Base-by-base conservation (phyloP, 2,113 vertebrate species). In the Patagioenas fasciata region DNA sequence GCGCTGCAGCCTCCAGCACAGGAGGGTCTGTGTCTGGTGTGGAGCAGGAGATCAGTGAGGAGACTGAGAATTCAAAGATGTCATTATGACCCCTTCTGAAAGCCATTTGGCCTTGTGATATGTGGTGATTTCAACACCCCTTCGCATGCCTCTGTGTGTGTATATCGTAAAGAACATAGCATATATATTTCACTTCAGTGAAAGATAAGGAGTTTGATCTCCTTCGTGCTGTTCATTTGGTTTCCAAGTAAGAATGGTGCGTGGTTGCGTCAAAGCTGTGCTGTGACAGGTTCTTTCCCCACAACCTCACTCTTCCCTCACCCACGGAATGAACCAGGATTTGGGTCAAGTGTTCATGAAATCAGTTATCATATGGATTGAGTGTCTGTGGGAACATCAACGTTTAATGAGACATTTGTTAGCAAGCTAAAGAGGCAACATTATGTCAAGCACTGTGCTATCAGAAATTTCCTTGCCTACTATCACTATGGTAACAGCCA, bases 341-440 rank as follows among this genome's bases (percentile, higher is more conserved):
- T 78, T 88, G 71, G 79, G 81, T 91, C 75, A 91, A 88, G 85
- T 48, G 71, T 28, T 80, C 44, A 9, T 62, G 85, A 65, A 93
- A 42, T 77, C 75, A 38, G 40, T 58, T 67, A 71, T 95, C 89
- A 48, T 94, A 80, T 80, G 88, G 85, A 80, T 53, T 61, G 80
- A 58, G 13, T 74, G 80, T 74, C 75, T 71, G 38, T 67, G 38
- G 64, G 60, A 93, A 53, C 38, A 81, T 48, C 75, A 85, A 93
- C 85, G 89, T 94, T 94, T 93, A 90, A 85, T 88, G 48, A 83
- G 85, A 88, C 69, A 88, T 94, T 95, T 93, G 90, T 93, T 84
- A 96, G 95, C 82, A 56, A 93, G 82, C 72, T 94, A 57, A 94
- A 84, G 67, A 96, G 80, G 72, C 16, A 17, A 20, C 10, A 2